These are phyloP conservation scores for Arge pagana DNA, from an alignment of 2,888 invertebrate genomes.

Conservation along the genomic window DNA sequence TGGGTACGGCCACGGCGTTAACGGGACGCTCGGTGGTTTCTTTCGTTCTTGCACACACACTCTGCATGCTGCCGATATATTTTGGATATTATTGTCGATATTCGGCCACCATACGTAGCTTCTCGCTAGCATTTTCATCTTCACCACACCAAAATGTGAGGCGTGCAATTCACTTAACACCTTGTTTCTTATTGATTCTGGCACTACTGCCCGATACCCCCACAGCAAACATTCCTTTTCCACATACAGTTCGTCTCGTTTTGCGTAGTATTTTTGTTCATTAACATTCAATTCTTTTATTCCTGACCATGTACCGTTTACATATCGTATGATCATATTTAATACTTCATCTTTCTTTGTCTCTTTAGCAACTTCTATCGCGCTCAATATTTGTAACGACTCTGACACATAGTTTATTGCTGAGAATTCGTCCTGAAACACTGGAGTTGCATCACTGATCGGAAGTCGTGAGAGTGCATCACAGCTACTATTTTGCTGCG, in stretches of 20 bases:
- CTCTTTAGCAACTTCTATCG: slow-evolving; percentile 13
- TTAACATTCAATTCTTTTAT: not conserved
- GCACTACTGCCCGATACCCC: not conserved
- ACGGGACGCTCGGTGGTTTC: slow-evolving; percentile 9
- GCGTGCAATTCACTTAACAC: not conserved
- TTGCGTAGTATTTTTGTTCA: slow-evolving; percentile 14
- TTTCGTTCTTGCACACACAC: slow-evolving; percentile 10
- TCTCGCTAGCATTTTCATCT: slow-evolving; percentile 26
- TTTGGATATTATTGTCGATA: slow-evolving; percentile 20
- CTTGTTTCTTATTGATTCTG: slow-evolving; percentile 7
- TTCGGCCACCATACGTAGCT: slow-evolving; percentile 25
- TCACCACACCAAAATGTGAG: slow-evolving; percentile 13
- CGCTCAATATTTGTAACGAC: not conserved
- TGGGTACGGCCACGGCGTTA: slow-evolving; percentile 25
- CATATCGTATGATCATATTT: slow-evolving; percentile 5
- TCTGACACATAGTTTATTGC: slow-evolving; percentile 17
- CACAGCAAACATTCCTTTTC: not conserved
- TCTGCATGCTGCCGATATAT: slow-evolving; percentile 7
- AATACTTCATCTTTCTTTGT: slow-evolving; percentile 14
- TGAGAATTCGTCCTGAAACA: slow-evolving; percentile 12
- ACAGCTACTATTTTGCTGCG: slow-evolving; percentile 24
- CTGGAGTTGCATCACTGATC: slow-evolving; percentile 8
- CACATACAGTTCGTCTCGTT: slow-evolving; percentile 12
- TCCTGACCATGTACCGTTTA: slow-evolving; percentile 7
- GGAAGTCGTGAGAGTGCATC: slow-evolving; percentile 26